Evolutionary conservation across 2,888 invertebrate species (phyloP).

Genomic region (Hipparchia semele): DNA sequence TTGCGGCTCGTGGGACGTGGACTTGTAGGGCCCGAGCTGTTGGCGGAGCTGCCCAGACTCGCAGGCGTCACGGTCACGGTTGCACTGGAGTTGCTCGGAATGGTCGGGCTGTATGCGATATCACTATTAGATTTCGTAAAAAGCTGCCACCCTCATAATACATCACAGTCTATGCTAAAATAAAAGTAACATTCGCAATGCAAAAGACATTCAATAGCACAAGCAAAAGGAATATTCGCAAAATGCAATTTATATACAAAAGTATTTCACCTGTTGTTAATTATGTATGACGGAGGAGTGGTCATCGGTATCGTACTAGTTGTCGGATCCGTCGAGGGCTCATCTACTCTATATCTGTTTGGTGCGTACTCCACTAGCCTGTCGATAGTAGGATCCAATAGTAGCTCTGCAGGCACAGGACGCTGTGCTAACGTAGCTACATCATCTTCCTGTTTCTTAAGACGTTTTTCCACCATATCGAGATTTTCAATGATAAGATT

Average conservation of each 20-base stretch:
- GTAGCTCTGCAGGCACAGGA: constrained; percentile 87
- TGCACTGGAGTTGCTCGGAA: constrained; percentile 57
- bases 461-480: constrained; percentile 91
- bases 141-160: neutral
- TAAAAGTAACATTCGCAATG: constrained; percentile 48
- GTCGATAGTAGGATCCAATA: constrained; percentile 89
- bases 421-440: constrained; percentile 90
- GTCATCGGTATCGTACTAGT: constrained; percentile 67
- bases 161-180: neutral
- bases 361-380: constrained; percentile 90
- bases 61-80: constrained; percentile 68
- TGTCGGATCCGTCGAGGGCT: constrained; percentile 65
- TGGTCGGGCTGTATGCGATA: constrained; percentile 76
- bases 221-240: constrained; percentile 51
- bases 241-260: constrained; percentile 49
- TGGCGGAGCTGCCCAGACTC: constrained; percentile 58
- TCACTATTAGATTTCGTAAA: constrained; percentile 58
- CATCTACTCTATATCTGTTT: constrained; percentile 83
- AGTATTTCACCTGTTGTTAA: constrained; percentile 73
- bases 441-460: constrained; percentile 93
- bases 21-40: constrained; percentile 53
- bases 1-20: constrained; percentile 84
- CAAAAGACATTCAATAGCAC: constrained; percentile 41
- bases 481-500: constrained; percentile 94
- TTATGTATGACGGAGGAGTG: constrained; percentile 57